Evolutionary conservation across 1,140 invertebrate species (phyloP), one percentile per base, ranked within the genome.

Genomic region (Frieseomelitta varia): DNA sequence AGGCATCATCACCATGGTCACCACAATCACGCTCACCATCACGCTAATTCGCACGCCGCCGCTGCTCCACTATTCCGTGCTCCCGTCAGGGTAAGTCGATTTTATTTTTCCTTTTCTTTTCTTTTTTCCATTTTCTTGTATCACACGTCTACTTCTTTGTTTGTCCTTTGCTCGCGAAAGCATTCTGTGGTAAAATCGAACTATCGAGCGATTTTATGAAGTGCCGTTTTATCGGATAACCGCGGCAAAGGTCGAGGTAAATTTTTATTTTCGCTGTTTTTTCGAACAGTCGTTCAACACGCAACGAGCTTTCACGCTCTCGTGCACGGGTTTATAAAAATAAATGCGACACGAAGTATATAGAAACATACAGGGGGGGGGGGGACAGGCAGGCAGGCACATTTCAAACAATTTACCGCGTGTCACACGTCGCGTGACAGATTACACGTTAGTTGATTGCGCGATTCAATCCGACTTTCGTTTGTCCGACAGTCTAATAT

Each of bases 1-100:
- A 86, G 95, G 96, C 83, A 96, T 74, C 91, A 92, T 89, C 90
- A 93, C 68, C 91, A 94, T 74, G 92, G 96, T 74, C 92, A 93
- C 81, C 91, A 92, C 81, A 92, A 91, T 72, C 91, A 94, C 72
- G 88, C 81, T 79, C 91, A 92, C 55, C 90, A 90, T 68, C 90
- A 93, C 67, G 71, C 88, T 72, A 93, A 92, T 89, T 80, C 92
- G 30, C 91, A 93, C 79, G 83, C 79, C 63, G 79, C 88, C 78
- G 75, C 88, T 27, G 80, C 90, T 47, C 87, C 92, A 71, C 91
- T 94, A 72, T 94, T 93, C 81, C 90, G 89, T 74, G 93, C 93
- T 79, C 94, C 93, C 30, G 93, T 95, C 74, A 94, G 91, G 91
- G 94, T 95, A 90, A 93, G 92, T 92, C 68, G 4, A 0, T 34